Conservation (phyloP, 2,797 vertebrate genomes). For the Dallia pectoralis region DNA sequence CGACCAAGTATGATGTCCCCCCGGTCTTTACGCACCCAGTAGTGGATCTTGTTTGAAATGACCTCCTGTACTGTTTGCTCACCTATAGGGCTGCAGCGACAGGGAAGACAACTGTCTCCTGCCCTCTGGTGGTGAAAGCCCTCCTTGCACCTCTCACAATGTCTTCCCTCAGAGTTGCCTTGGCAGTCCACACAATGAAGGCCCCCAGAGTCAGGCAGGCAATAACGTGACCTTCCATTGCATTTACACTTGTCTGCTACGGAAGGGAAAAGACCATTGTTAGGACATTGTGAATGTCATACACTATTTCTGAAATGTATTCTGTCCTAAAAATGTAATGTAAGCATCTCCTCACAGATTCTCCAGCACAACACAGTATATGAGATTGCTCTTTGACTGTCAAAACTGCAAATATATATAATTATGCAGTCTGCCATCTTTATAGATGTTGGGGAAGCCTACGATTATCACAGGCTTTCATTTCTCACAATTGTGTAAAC, state of each 20-base stretch:
- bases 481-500: background rate
- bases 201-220: slow-evolving; percentile 75
- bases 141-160: slow-evolving; percentile 83
- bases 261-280: slow-evolving; percentile 21
- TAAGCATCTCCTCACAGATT: background rate
- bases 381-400: background rate
- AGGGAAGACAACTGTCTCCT: slow-evolving; percentile 74
- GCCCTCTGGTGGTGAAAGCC: slow-evolving; percentile 76
- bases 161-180: slow-evolving; percentile 79
- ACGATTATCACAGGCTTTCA: background rate
- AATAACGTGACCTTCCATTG: slow-evolving; percentile 80
- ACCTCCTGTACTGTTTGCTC: slow-evolving; percentile 12
- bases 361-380: background rate
- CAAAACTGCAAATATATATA: background rate
- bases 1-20: background rate
- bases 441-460: background rate
- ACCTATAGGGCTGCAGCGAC: slow-evolving; percentile 82
- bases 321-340: background rate
- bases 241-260: slow-evolving; percentile 72
- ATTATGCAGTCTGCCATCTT: background rate
- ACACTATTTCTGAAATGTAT: background rate
- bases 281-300: background rate
- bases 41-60: background rate
- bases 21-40: background rate
- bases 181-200: slow-evolving; percentile 82